Conservation (phyloP, 2,888 invertebrate species). For the Drosophila lutescens region DNA sequence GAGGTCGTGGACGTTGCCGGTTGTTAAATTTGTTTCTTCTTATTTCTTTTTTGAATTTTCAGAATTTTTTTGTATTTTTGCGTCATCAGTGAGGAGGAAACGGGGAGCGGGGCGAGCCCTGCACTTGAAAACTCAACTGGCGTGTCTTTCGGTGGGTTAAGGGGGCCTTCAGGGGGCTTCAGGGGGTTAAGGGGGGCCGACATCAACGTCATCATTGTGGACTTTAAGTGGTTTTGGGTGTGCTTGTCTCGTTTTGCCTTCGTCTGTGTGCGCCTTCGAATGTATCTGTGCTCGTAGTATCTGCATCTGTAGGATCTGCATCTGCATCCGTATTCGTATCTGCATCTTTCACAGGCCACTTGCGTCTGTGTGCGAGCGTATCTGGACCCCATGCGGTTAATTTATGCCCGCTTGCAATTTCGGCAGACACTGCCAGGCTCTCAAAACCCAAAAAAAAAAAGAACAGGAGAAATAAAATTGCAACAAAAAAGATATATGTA, state of each 20-base stretch:
- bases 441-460: constrained; percentile 36
- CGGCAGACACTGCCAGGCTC: constrained; percentile 71
- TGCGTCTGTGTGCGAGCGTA: constrained; percentile 41
- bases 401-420: constrained; percentile 78
- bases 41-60: constrained; percentile 13
- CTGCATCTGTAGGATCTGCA: constrained; percentile 33
- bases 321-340: constrained; percentile 36
- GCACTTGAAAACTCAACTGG: constrained; percentile 80
- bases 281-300: constrained; percentile 21
- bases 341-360: constrained; percentile 7
- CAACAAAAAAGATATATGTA: constrained; percentile 40
- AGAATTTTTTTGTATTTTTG: constrained; percentile 51
- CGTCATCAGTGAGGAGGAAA: constrained; percentile 61
- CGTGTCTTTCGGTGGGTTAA: constrained; percentile 56
- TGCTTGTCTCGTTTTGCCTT: constrained; percentile 65
- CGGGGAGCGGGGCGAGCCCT: constrained; percentile 51
- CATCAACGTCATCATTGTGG: constrained; percentile 79
- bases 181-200: constrained; percentile 41
- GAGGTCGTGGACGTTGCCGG: constrained; percentile 75
- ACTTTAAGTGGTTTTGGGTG: constrained; percentile 77
- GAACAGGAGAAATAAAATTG: constrained; percentile 46
- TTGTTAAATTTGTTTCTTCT: constrained; percentile 54
- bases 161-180: constrained; percentile 16
- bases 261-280: constrained; percentile 41
- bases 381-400: constrained; percentile 79